Evolutionary conservation across 2,888 invertebrate genomes (phyloP).

Genomic region (Melinaea marsaeus): DNA sequence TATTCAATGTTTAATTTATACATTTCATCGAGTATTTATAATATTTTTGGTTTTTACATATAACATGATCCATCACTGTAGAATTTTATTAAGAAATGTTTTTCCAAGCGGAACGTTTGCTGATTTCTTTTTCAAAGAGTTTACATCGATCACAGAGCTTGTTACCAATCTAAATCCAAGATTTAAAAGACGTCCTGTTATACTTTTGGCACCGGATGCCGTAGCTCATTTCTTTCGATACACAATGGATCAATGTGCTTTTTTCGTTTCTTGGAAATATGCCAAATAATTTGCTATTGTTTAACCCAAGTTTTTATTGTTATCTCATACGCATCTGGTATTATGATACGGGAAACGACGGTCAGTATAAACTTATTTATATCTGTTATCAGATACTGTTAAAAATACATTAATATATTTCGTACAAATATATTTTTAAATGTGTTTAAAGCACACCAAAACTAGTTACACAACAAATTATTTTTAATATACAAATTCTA

Average conservation of each 20-base stretch:
- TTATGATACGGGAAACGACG: background rate
- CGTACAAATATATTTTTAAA: too few species aligned
- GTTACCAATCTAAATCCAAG: conserved; percentile 13
- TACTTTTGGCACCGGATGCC: conserved; percentile 22
- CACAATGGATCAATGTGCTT: conserved; percentile 28
- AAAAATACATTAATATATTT: too few species aligned
- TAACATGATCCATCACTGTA: background rate
- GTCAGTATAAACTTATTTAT: background rate
- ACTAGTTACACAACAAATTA: too few species aligned
- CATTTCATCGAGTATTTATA: too few species aligned
- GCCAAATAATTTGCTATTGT: conserved; percentile 23
- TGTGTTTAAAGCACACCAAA: too few species aligned
- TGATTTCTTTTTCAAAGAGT: conserved; percentile 2
- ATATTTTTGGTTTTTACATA: too few species aligned
- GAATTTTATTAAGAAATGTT: background rate
- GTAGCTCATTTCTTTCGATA: conserved; percentile 27
- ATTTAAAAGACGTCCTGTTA: conserved; percentile 23
- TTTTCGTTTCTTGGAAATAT: conserved; percentile 22
- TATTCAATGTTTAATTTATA: too few species aligned
- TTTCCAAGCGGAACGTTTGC: background rate
- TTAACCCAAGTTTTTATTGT: conserved; percentile 9
- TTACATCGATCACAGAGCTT: conserved; percentile 10
- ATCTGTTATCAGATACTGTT: too few species aligned
- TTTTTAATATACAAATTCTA: too few species aligned
- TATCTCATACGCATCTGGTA: conserved; percentile 3